Base-by-base conservation (phyloP, 2,888 invertebrate species). In the Syrista parreyssii region DNA sequence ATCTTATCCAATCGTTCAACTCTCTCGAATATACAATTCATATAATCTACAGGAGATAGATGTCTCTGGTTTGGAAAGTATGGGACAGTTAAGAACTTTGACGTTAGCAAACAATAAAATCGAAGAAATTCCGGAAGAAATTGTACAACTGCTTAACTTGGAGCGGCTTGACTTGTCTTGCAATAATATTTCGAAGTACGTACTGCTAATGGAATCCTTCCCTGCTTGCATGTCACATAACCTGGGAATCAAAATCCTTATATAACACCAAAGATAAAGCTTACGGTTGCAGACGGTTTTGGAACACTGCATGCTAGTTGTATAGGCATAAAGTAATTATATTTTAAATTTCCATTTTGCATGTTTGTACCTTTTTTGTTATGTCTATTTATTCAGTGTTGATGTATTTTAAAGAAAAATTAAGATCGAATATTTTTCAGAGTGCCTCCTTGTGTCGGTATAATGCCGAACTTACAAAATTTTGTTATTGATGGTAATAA, bases 401-500 rank as follows among this genome's bases (percentile, higher is more conserved):
- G 3, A 73, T 76, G 30, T 55, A 12, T 31, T 68, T 75, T 68
- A 31, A 4, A 68, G 40, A 71, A 30, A 15, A 75, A 78, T 77
- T 55, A 23, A 55, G 9, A 55, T 9, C 9, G 55, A 55, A 23
- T 23, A 23, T 80, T 81, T 90, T 88, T 3, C 86, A 95, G 95
- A 83, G 91, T 97, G 80, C 96, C 96, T n/a, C 93, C 92, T 85
- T 92, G 93, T n/a, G 88, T 96, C 76, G 93, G 95, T 33, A 91
- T 94, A 1, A 92, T 98, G 85, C 95, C 96, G 0, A 96, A 97
- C 88, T 92, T 98, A 79, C 96, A 97, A 86, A 96, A 96, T 83
- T 93, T 98, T 75, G 95, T 95, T 81, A 93, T 98, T 86, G 97
- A 97, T 83, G 98, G 98, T 9, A 98, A 98, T 92, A 96, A 96